Base-by-base conservation (phyloP, 2,888 invertebrate genomes). In the Apamea crenata region DNA sequence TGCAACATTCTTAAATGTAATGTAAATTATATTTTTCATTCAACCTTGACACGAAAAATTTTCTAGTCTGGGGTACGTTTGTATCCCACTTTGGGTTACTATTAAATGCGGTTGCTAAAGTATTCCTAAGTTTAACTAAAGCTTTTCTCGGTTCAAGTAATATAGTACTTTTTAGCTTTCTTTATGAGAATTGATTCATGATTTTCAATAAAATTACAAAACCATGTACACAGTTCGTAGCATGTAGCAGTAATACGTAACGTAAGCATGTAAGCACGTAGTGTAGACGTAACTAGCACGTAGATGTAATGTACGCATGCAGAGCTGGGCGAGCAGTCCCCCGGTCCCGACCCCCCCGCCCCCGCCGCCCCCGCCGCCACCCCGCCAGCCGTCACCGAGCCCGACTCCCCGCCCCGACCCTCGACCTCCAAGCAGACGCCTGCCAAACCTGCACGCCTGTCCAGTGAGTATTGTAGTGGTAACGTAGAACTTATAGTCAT, bases 251-350 rank as follows among this genome's bases (percentile, higher is more conserved):
- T 84, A 77, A 81, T 86, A 88, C 73, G 86, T 87, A 87, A 84
- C 84, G 87, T 89, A 86, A 86, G 94, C 93, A 94, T 94, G 94
- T 90, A 91, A 88, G 93, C 92, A 92, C 92, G 94, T 94, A 95
- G 95, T 88, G 92, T 95, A 95, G 94, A 86, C 91, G 91, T 95
- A 95, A 96, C 93, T 94, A 93, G 96, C 96, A 96, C 96, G 96
- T 96, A 96, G 96, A 91, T 93, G 93, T 94, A 86, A 91, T 94
- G 93, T 95, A 91, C 95, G 96, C 96, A 96, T 96, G 96, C 96
- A 96, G 96, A 94, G 90, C 89, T 89, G 89, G 91, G 91, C 90
- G 91, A 91, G 89, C 89, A 92, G 91, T 91, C 90, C 87, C 89
- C 87, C 80, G 83, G 87, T 73, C 81, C 76, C 71, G 71, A 7